Conservation (phyloP, 2,113 vertebrate species). For the Rhinoptilus africanus region DNA sequence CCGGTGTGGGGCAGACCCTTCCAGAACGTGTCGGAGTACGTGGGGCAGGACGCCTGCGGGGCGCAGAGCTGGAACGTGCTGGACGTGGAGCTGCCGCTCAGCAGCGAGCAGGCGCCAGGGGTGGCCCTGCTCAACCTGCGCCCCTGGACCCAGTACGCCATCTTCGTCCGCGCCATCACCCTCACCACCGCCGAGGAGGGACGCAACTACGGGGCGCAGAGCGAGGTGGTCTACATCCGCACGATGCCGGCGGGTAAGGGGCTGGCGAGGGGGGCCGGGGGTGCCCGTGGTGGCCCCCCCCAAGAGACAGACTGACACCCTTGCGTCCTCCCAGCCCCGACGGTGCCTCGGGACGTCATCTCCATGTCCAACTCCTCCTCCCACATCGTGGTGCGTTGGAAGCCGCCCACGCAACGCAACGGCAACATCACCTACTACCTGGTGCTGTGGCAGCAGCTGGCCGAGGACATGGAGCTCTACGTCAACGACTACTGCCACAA, state of each 20-base stretch:
- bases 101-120: slow-evolving; percentile 73
- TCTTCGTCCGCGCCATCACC: slow-evolving; percentile 80
- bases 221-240: slow-evolving; percentile 78
- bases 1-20: slow-evolving; percentile 68
- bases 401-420: slow-evolving; percentile 76
- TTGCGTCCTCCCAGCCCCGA: slow-evolving; percentile 55
- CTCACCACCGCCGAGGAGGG: slow-evolving; percentile 77
- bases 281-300: rapidly evolving
- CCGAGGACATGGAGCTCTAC: slow-evolving; percentile 78
- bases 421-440: slow-evolving; percentile 82
- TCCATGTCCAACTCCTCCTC: slow-evolving; percentile 82
- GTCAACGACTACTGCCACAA: slow-evolving; percentile 80
- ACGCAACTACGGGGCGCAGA: slow-evolving; percentile 78
- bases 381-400: slow-evolving; percentile 81
- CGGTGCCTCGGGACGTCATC: slow-evolving; percentile 77
- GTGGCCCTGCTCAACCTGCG: slow-evolving; percentile 74
- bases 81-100: slow-evolving; percentile 77
- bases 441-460: slow-evolving; percentile 80
- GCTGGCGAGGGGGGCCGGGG: rapidly evolving
- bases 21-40: slow-evolving; percentile 79
- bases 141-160: slow-evolving; percentile 83
- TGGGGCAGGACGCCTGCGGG: slow-evolving; percentile 79
- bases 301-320: rapidly evolving
- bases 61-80: slow-evolving; percentile 81
- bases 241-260: slow-evolving; percentile 78